Evolutionary conservation across 1,140 invertebrate genomes (phyloP).

Genomic region (Drosophila yakuba): DNA sequence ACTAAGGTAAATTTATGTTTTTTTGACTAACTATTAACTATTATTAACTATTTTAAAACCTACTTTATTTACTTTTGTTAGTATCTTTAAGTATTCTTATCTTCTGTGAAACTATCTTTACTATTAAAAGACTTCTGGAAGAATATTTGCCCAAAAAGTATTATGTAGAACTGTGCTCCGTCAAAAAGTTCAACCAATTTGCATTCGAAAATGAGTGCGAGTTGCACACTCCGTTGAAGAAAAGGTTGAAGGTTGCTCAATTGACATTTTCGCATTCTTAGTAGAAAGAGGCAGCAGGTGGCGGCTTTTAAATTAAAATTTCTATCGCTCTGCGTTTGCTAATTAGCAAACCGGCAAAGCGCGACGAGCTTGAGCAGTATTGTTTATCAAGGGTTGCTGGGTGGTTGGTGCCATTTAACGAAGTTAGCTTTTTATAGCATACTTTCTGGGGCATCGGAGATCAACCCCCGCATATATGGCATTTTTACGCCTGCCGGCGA

Average conservation of each 20-base stretch:
- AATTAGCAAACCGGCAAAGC: constrained; percentile 37
- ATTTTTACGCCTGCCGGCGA: constrained; percentile 33
- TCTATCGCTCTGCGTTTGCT: constrained; percentile 34
- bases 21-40: no score
- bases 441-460: constrained; percentile 38
- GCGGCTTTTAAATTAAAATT: constrained; percentile 42
- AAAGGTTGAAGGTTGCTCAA: constrained; percentile 29
- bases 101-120: no score
- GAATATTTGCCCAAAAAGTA: neutral
- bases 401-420: constrained; percentile 18
- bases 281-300: constrained; percentile 10
- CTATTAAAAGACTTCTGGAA: no score
- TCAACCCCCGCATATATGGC: constrained; percentile 41
- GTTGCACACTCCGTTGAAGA: constrained; percentile 1
- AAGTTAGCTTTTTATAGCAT: constrained; percentile 42
- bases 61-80: no score
- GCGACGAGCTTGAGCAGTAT: constrained; percentile 22
- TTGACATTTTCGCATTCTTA: constrained; percentile 19
- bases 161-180: no score
- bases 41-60: no score
- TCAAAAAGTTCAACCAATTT: constrained; percentile 6
- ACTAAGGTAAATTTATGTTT: no score
- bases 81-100: no score
- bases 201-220: constrained; percentile 11
- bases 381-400: constrained; percentile 26